Evolutionary conservation across 2,888 invertebrate genomes (phyloP).

Genomic region (Frankliniella intonsa): DNA sequence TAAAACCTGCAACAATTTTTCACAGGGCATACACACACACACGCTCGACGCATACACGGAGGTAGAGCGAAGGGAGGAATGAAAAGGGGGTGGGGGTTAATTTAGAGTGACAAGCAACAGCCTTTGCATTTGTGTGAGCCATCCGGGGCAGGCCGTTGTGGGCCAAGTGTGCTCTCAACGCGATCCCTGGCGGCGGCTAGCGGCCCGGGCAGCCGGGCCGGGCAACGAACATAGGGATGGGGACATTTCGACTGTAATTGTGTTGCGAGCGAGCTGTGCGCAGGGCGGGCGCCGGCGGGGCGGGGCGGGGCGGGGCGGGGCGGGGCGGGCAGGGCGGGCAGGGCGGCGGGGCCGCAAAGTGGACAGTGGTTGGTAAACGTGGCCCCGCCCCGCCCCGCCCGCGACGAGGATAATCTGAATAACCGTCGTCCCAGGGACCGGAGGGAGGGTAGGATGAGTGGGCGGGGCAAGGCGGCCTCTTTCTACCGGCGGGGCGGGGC

Average conservation of each 20-base stretch:
- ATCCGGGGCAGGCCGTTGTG: background rate
- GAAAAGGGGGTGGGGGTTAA: background rate
- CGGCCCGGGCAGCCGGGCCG: background rate
- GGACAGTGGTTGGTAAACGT: background rate
- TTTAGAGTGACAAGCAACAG: background rate
- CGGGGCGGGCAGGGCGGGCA: background rate
- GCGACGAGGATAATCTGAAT: too few relatives aligned
- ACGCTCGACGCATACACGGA: background rate
- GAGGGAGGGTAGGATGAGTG: too few relatives aligned
- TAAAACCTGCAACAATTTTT: background rate
- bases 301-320: background rate
- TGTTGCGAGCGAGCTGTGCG: background rate
- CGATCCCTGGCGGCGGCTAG: background rate
- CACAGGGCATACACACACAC: background rate
- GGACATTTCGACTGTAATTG: slow-evolving; percentile 23
- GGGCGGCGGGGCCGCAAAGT: background rate
- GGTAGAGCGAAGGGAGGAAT: background rate
- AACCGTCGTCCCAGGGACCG: too few relatives aligned
- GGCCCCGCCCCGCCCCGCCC: background rate
- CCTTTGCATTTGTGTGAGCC: slow-evolving; percentile 8
- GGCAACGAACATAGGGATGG: background rate
- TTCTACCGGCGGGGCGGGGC: too few relatives aligned
- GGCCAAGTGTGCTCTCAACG: background rate
- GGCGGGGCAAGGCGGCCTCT: too few relatives aligned
- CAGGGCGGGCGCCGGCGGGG: background rate